These are phyloP conservation scores for Heliornis fulica DNA, from an alignment of 2,113 vertebrate genomes.

Conservation along the genomic window DNA sequence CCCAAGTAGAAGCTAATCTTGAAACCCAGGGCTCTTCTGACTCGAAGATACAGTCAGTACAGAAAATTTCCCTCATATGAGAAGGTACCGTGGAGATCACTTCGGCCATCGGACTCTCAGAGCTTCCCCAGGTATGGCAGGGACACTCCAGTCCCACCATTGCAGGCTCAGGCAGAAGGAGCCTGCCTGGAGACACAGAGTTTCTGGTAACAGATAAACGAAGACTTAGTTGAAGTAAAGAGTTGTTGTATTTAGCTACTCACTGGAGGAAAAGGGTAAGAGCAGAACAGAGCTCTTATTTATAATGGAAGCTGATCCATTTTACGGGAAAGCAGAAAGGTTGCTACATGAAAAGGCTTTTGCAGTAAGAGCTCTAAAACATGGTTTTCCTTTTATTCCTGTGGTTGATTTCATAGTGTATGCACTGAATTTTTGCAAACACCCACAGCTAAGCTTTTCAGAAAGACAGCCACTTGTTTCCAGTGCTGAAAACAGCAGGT, in stretches of 20 bases:
- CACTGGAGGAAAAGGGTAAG: not conserved
- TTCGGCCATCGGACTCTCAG: not conserved
- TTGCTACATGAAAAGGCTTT: not conserved
- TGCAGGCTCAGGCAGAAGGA: not conserved
- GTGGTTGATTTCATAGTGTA: not conserved
- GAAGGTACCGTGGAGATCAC: not conserved
- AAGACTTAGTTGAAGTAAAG: not conserved
- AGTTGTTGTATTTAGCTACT: not conserved
- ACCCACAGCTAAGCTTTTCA: not conserved
- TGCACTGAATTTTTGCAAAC: not conserved
- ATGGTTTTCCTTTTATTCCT: not conserved
- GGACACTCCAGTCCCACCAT: not conserved
- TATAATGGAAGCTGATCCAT: not conserved
- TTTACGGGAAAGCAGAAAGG: not conserved
- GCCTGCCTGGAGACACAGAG: fast-evolving
- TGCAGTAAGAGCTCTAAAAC: not conserved
- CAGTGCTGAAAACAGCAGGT: not conserved
- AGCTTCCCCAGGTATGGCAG: not conserved
- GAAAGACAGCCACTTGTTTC: not conserved
- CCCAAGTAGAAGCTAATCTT: not conserved
- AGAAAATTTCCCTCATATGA: fast-evolving
- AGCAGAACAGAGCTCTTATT: not conserved
- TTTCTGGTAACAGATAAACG: not conserved
- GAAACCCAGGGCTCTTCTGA: not conserved
- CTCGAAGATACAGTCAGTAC: not conserved